Evolutionary conservation across 2,113 vertebrate species (phyloP), one percentile per base, ranked within the genome.

Genomic region (Sapayoa aenigma): DNA sequence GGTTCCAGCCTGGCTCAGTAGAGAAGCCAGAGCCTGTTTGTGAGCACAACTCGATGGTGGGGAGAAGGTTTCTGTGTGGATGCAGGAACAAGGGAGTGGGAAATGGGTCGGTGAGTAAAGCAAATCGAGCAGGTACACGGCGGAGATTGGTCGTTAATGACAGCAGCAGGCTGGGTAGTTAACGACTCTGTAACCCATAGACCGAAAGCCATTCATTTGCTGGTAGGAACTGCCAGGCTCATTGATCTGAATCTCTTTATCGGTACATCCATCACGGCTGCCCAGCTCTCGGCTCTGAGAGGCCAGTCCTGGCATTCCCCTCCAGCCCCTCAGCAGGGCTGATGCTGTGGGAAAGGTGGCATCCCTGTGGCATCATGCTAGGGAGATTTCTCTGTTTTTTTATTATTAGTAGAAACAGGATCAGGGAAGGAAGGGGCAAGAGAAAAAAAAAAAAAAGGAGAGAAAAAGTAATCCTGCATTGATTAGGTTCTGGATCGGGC

Each of bases 231-330:
- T 13, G 0, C 42, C 24, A 17, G 35, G 35, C 28, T 84, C 44
- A 74, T 87, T 55, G 93, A 90, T 94, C 84, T 59, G 78, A 71
- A 80, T 71, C 90, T 87, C 85, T 89, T 95, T 94, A 95, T 94
- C 25, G 44, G 80, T 73, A 60, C 80, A 84, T 94, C 92, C 84
- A 87, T 92, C 69, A 44, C 53, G 41, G 93, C 79, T 87, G 60
- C 79, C 93, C 82, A 28, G 5, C 15, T 82, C 84, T 84, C 12
- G 5, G 75, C 77, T 95, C 94, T 73, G 78, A 82, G 87, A 9
- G 7, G n/a, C 8, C 44, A 74, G 78, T 56, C 86, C 87, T 2
- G 2, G 88, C 62, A 35, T 25, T 8, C 39, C 24, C 41, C 37
- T 76, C 31, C n/a, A 87, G 78, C 66, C 63, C 46, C 42, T 63